Conservation (phyloP, 2,888 invertebrate genomes). For the Leptothorax acervorum region DNA sequence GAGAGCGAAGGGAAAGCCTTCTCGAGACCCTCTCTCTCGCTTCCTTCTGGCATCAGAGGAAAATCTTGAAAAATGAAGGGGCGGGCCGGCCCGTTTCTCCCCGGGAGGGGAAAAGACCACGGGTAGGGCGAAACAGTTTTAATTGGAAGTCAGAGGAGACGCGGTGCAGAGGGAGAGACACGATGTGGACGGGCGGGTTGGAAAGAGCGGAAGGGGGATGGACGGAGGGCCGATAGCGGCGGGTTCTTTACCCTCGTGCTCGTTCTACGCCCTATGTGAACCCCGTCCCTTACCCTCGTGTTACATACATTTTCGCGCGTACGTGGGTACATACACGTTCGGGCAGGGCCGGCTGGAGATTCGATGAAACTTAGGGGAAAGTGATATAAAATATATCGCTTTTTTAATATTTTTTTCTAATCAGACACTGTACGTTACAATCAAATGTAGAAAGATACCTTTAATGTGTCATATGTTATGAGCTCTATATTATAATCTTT, state of each 20-base stretch:
- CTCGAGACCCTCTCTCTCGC: slow-evolving; percentile 58
- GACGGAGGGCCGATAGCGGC: slow-evolving; percentile 57
- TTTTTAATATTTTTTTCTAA: neutral
- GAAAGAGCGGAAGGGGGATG: slow-evolving; percentile 7
- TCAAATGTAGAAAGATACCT: neutral
- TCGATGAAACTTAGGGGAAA: neutral
- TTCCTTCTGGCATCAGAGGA: slow-evolving; percentile 68
- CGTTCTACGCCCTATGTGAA: slow-evolving; percentile 57
- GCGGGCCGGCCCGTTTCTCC: slow-evolving; percentile 39
- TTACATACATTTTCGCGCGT: slow-evolving; percentile 64
- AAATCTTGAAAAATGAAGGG: slow-evolving; percentile 79
- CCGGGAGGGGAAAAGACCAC: slow-evolving; percentile 1
- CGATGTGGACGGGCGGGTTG: slow-evolving; percentile 31
- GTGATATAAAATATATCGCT: neutral
- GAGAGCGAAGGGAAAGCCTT: slow-evolving; percentile 54
- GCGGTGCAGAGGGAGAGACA: slow-evolving; percentile 51
- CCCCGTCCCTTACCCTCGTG: slow-evolving; percentile 27
- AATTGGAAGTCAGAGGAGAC: slow-evolving; percentile 73
- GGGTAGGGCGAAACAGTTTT: slow-evolving; percentile 74
- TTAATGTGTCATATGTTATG: neutral
- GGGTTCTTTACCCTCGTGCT: slow-evolving; percentile 71
- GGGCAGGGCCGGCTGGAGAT: slow-evolving; percentile 16
- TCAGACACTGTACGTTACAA: neutral
- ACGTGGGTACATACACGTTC: slow-evolving; percentile 51
- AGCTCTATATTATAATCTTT: neutral